Base-by-base conservation (phyloP, 2,888 invertebrate species). In the Hydriomena furcata region DNA sequence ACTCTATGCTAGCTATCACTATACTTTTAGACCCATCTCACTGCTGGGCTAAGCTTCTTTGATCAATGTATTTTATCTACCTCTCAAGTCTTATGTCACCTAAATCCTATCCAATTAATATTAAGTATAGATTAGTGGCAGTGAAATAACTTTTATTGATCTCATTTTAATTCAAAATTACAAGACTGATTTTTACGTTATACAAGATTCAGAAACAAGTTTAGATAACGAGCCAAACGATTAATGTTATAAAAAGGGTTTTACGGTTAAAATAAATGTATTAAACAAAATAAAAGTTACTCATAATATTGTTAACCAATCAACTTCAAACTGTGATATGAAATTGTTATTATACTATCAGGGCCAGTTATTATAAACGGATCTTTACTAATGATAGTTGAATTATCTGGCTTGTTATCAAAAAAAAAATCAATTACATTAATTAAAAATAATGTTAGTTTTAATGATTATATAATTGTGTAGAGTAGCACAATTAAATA, bases 101-200 rank as follows among this genome's bases (percentile, higher is more conserved):
- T 17, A 17, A 17, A 17, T 17, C n/a, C 8, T 30, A 42, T 10
- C 25, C 25, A 32, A 5, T 25, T 17, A 5, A 13, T 41, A 13
- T 7, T 41, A 31, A 8, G 41, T 31, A 23, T 28, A 34, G 25
- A 20, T 25, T 31, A 32, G 7, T 10, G 8, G 24, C 34, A 36
- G 43, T 23, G 25, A 49, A 47, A 8, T 25, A 23, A 30, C 23
- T 44, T 25, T 24, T 21, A 24, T 34, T 52, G 52, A 52, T 52
- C 52, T 52, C 52, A 52, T 46, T 32, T 37, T 38, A 8, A 43
- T 38, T 60, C 60, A 53, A 65, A 66, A 58, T 61, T 58, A 55
- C 50, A 66, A 66, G 66, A 66, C 66, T 66, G 66, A 66, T 53
- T 58, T 49, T 55, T 59, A 27, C 31, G n/a, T 32, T 42, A 21